Evolutionary conservation across 2,888 invertebrate species (phyloP).

Genomic region (Julus scandinavius): DNA sequence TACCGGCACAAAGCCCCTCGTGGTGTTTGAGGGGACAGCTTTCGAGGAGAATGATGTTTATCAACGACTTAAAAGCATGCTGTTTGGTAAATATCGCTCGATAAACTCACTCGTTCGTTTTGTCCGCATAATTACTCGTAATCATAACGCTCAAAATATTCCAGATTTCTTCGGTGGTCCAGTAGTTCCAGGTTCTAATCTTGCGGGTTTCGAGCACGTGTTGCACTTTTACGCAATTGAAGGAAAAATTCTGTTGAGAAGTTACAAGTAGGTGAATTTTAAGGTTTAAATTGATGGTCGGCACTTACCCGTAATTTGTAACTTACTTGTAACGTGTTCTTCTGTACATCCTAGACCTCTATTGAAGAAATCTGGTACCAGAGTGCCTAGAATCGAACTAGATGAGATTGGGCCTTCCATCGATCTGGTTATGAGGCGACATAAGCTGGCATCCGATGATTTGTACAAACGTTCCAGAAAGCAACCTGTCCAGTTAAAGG

Average conservation of each 20-base stretch:
- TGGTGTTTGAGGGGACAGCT: slow-evolving; percentile 89
- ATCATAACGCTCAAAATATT: background rate
- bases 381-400: slow-evolving; percentile 89
- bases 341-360: slow-evolving; percentile 71
- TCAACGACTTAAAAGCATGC: slow-evolving; percentile 84
- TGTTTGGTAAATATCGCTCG: slow-evolving; percentile 68
- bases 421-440: slow-evolving; percentile 86
- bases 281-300: no score
- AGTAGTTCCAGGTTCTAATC: slow-evolving; percentile 79
- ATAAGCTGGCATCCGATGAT: slow-evolving; percentile 89
- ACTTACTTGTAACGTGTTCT: background rate
- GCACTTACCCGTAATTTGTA: background rate
- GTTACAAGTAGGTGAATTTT: slow-evolving; percentile 69
- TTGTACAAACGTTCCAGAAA: slow-evolving; percentile 84
- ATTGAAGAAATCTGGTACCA: slow-evolving; percentile 90
- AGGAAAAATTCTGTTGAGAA: slow-evolving; percentile 80
- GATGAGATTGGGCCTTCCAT: slow-evolving; percentile 94
- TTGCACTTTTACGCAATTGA: slow-evolving; percentile 88
- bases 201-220: slow-evolving; percentile 94
- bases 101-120: background rate
- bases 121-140: slow-evolving; percentile 64
- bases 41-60: slow-evolving; percentile 85
- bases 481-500: slow-evolving; percentile 81
- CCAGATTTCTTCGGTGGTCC: slow-evolving; percentile 92
- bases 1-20: slow-evolving; percentile 79